A percentile compares a stretch with the other conserved stretches of the same genome.
phyloP scores from a whole-genome alignment of 2,888 invertebrate species.

The Diaphora mendica region DNA sequence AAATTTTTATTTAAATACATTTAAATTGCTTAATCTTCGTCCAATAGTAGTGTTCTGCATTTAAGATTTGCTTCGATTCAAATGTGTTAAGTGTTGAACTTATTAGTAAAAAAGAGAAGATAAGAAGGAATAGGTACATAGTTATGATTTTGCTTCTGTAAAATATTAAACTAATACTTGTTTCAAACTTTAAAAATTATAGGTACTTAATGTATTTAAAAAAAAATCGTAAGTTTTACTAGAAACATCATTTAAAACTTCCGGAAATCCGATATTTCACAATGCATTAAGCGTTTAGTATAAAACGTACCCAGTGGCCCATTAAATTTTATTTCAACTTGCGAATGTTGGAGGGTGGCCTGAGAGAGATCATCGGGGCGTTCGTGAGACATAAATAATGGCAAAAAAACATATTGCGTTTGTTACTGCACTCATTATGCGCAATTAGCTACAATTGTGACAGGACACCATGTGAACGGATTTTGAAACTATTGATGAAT shows the following conservation, averaged over 20 bases:
- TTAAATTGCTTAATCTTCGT: too few species aligned
- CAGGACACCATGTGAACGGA: constrained; percentile 81
- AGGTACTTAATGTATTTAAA: background rate
- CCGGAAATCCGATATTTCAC: constrained; percentile 83
- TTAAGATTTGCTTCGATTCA: too few species aligned
- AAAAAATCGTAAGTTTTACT: background rate
- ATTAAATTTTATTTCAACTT: constrained; percentile 85
- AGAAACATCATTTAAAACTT: constrained; percentile 42
- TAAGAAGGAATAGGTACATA: too few species aligned
- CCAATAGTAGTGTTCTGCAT: too few species aligned
- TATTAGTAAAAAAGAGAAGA: too few species aligned
- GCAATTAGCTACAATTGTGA: constrained; percentile 86
- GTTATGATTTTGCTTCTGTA: background rate
- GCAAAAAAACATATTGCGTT: constrained; percentile 83
- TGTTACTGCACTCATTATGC: constrained; percentile 84
- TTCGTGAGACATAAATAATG: constrained; percentile 80
- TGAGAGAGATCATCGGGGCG: constrained; percentile 67
- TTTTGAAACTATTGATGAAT: constrained; percentile 63
- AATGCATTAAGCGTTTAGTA: constrained; percentile 66
- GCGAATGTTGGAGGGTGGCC: constrained; percentile 73
- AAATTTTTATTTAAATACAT: too few species aligned
- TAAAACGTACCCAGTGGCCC: constrained; percentile 73
- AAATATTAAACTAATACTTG: background rate
- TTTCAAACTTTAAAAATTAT: too few species aligned
- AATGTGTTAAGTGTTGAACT: too few species aligned